Percentiles rank a stretch among this genome's conserved stretches.
phyloP scores from a whole-genome alignment of 2,888 invertebrate genomes.

The Allacma fusca region DNA sequence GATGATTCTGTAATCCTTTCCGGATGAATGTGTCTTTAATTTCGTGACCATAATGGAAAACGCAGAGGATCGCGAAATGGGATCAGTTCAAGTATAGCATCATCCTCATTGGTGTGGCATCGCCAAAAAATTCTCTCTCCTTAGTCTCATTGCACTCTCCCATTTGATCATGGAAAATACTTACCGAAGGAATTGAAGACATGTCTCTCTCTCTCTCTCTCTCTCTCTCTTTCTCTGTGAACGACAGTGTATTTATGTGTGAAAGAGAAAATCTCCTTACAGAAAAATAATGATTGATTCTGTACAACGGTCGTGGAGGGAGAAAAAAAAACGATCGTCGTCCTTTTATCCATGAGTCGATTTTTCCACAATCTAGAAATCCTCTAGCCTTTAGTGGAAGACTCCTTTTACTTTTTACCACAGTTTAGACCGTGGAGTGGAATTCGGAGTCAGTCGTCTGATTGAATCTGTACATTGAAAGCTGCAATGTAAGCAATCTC shows the following conservation, averaged over 20 bases:
- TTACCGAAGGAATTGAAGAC: slow-evolving; percentile 19
- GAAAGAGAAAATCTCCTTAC: slow-evolving; percentile 46
- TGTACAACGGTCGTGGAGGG: background rate
- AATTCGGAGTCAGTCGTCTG: slow-evolving; percentile 30
- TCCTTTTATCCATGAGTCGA: background rate
- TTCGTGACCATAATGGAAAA: slow-evolving; percentile 60
- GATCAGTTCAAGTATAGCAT: slow-evolving; percentile 46
- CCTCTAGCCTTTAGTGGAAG: slow-evolving; percentile 9
- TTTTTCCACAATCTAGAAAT: background rate
- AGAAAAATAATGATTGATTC: slow-evolving; percentile 43
- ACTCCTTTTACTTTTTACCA: slow-evolving; percentile 35
- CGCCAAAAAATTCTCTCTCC: slow-evolving; percentile 21
- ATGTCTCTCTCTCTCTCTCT: background rate
- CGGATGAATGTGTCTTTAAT: slow-evolving; percentile 62
- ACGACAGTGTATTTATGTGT: slow-evolving; percentile 39
- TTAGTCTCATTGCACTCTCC: slow-evolving; percentile 18
- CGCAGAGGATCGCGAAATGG: slow-evolving; percentile 61
- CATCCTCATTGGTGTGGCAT: slow-evolving; percentile 16
- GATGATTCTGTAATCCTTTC: slow-evolving; percentile 56
- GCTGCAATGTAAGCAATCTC: slow-evolving; percentile 52
- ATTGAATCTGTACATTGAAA: slow-evolving; percentile 22
- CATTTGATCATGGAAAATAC: slow-evolving; percentile 33
- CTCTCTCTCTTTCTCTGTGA: slow-evolving; percentile 20
- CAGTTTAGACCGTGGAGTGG: slow-evolving; percentile 31
- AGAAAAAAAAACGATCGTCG: background rate